phyloP scores from a whole-genome alignment of 2,888 invertebrate genomes.

The Parnassius smintheus region DNA sequence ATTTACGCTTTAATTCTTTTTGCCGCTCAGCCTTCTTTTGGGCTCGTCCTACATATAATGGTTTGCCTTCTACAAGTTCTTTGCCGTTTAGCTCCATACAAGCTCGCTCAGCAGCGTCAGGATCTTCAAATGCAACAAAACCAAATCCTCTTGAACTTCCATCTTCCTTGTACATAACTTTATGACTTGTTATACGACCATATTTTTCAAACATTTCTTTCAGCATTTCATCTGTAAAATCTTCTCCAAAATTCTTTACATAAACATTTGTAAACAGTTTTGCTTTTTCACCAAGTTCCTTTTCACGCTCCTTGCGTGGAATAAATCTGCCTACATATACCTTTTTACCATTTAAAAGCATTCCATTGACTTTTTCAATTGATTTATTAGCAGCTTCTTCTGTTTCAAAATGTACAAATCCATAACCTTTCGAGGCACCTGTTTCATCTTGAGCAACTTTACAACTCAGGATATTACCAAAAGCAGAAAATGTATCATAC shows the following conservation, averaged over 20 bases:
- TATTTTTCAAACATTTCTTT: slow-evolving; percentile 95
- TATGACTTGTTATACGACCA: slow-evolving; percentile 95
- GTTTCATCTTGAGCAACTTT: slow-evolving; percentile 98
- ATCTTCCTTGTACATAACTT: slow-evolving; percentile 96
- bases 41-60: slow-evolving; percentile 97
- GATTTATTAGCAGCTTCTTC: slow-evolving; percentile 98
- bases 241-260: slow-evolving; percentile 99
- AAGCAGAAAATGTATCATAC: slow-evolving; percentile 99
- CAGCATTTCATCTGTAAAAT: slow-evolving; percentile 94
- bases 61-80: slow-evolving; percentile 91
- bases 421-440: slow-evolving; percentile 97
- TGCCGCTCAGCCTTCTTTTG: slow-evolving; percentile 99
- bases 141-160: slow-evolving; percentile 99
- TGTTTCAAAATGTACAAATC: slow-evolving; percentile 99
- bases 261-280: slow-evolving; percentile 99
- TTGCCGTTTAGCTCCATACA: slow-evolving; percentile 95
- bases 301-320: slow-evolving; percentile 98
- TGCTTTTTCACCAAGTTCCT: slow-evolving; percentile 98
- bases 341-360: slow-evolving; percentile 99
- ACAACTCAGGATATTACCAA: slow-evolving; percentile 99
- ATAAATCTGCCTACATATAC: slow-evolving; percentile 99
- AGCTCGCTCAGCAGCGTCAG: slow-evolving; percentile 96
- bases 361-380: slow-evolving; percentile 98
- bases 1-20: slow-evolving; percentile 96
- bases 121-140: slow-evolving; percentile 98